Base-by-base conservation (phyloP, 2,113 vertebrate genomes). In the Mobula hypostoma region DNA sequence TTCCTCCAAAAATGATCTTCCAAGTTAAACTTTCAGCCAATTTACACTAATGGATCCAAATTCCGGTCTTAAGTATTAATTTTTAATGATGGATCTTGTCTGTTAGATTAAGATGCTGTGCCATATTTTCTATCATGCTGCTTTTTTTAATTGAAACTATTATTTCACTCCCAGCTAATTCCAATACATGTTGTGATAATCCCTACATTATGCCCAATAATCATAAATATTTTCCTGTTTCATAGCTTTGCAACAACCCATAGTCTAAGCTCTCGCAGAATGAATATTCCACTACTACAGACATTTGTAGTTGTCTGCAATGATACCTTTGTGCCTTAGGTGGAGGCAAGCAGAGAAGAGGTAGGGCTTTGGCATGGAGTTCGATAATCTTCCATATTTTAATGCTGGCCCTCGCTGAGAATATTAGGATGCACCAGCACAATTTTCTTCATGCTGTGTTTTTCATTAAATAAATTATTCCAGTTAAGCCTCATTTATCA, bases 381-480 rank as follows among this genome's bases (percentile, higher is more conserved):
- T 93, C 27, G 36, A 48, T 3, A 36, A 93, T 56, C 66, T 93
- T 70, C 40, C 40, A 74, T 93, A 29, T 93, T 56, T 74, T 93
- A 48, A 72, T 93, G 70, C 36, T 48, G 36, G 36, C 91, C 12
- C 91, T 56, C 56, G 70, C 85, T 90, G 85, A 66, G 85, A 56
- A 93, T 93, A 76, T 74, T 93, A 74, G n/a, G n/a, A 68, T 68
- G 32, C 32, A 70, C 88, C 88, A 92, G 40, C 70, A 93, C 91
- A 93, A 93, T 74, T 93, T 48, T 19, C 12, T 93, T 56, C 91
- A 93, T 21, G 91, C 91, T 93, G 91, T 27, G 91, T 76, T 93
- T 72, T 93, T 93, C 91, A 93, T 93, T 93, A 93, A 93, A 76
- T 93, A 93, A 93, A 93, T 93, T 93, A 93, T 93, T 93, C 91